Evolutionary conservation across 2,113 vertebrate species (phyloP).

Genomic region (Zosterops lateralis): DNA sequence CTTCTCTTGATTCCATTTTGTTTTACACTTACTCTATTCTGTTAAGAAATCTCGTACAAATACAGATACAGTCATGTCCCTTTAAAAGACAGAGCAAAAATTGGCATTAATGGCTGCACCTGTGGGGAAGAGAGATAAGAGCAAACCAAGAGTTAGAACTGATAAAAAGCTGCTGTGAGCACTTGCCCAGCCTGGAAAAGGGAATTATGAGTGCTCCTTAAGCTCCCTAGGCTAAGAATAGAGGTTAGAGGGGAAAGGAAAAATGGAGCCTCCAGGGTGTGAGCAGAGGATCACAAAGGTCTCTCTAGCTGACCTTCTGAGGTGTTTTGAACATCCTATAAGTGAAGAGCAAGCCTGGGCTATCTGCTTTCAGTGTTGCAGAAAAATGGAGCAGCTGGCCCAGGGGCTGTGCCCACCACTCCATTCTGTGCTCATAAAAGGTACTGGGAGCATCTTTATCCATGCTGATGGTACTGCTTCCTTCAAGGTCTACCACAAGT

Average conservation of each 20-base stretch:
- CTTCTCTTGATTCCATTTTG: neutral
- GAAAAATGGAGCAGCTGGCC: conserved; percentile 9
- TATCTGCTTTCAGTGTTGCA: conserved; percentile 66
- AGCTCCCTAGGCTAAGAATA: neutral
- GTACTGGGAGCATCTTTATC: conserved; percentile 44
- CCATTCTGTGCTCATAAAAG: neutral
- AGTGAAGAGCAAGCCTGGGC: conserved; percentile 71
- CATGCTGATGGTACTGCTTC: conserved; percentile 60
- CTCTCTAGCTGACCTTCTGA: conserved; percentile 55
- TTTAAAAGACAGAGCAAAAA: conserved; percentile 3
- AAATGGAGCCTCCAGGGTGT: neutral
- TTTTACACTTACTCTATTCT: neutral
- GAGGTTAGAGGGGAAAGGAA: neutral
- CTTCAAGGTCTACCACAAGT: conserved; percentile 21
- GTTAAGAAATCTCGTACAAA: neutral
- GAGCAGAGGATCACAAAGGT: neutral
- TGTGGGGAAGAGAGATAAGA: neutral
- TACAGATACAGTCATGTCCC: neutral
- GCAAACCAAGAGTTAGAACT: neutral
- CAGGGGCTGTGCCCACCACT: neutral
- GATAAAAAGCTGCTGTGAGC: neutral
- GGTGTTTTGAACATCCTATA: conserved; percentile 54
- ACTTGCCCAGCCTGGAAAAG: rapidly evolving
- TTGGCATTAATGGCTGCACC: conserved; percentile 19
- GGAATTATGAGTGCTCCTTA: neutral